Evolutionary conservation across 2,797 vertebrate genomes (phyloP), one percentile per base, ranked within the genome.

Genomic region (Galago senegalensis): DNA sequence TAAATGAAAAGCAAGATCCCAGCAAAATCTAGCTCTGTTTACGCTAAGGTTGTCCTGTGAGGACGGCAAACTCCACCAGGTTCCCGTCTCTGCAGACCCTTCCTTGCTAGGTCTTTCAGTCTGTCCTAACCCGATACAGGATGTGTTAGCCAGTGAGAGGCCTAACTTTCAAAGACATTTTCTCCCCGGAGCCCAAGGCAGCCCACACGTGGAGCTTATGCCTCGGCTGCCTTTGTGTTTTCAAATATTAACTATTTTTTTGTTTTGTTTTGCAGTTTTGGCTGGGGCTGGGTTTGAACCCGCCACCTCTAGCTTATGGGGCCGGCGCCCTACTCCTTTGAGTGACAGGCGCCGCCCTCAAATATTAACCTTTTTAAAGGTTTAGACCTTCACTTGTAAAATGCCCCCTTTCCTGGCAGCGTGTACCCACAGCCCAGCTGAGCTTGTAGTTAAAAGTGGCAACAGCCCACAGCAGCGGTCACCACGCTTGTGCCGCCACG

Each of bases 1-100:
- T 97, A 98, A 98, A 97, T 97, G 97, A 98, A 85, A 94, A 97
- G 92, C 90, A 97, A 97, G 92, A 97, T 96, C 93, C 91, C 56
- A 92, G 93, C 85, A 97, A 98, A 98, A 98, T 97, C 97, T 10
- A 67, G 80, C 97, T 97, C 96, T 97, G 97, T 96, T 97, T 96
- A 97, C 91, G 97, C 90, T 76, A 56, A 91, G 90, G 97, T 18
- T 70, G 43, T 61, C 53, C 37, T 58, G 34, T 70, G 53, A 76
- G 72, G 60, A 67, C 60, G 34, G n/a, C 96, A 94, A 95, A 96
- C 97, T 98, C 97, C 96, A 96, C 96, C 97, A 91, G 94, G 94
- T 96, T 97, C 97, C 96, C 49, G 97, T 97, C 75, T 98, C 93
- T 98, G 95, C 97, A 96, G 96, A 73, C 77, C 97, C 97, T 97